Percentiles rank a stretch among this genome's conserved stretches.
These are phyloP conservation scores for Diloba caeruleocephala DNA, from an alignment of 2,888 invertebrate species.

Conservation along the genomic window DNA sequence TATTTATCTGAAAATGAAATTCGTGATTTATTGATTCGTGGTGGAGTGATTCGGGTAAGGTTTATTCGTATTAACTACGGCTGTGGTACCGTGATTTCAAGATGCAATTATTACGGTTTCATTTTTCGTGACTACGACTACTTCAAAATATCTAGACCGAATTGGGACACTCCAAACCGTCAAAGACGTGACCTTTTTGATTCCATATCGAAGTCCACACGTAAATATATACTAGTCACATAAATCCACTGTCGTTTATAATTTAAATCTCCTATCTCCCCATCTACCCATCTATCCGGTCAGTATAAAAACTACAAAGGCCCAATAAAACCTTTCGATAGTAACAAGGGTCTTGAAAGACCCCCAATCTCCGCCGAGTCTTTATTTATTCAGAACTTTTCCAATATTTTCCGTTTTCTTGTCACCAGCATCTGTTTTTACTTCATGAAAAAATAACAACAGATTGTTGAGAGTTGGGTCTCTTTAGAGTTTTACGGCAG, in stretches of 20 bases:
- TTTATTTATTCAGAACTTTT: slow-evolving; percentile 70
- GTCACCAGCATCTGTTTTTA: slow-evolving; percentile 65
- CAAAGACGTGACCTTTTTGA: background rate
- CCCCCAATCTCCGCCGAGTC: slow-evolving; percentile 9
- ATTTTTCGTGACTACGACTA: too few species aligned
- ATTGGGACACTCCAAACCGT: too few species aligned
- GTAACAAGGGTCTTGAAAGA: slow-evolving; percentile 31
- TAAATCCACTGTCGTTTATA: slow-evolving; percentile 37
- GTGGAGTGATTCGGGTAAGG: too few species aligned
- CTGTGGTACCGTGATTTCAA: too few species aligned
- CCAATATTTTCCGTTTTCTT: slow-evolving; percentile 66
- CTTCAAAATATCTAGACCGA: too few species aligned
- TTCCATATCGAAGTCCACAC: slow-evolving; percentile 1
- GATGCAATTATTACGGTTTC: too few species aligned
- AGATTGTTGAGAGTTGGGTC: slow-evolving; percentile 34
- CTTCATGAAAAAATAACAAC: slow-evolving; percentile 56
- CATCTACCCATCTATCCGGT: slow-evolving; percentile 4
- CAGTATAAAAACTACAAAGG: slow-evolving; percentile 33
- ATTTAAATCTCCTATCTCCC: slow-evolving; percentile 39
- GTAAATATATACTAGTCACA: slow-evolving; percentile 28
- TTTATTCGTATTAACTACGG: too few species aligned
- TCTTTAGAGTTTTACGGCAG: slow-evolving; percentile 18
- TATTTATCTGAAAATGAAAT: too few species aligned
- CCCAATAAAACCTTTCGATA: slow-evolving; percentile 44
- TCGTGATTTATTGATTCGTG: too few species aligned